Evolutionary conservation across 2,797 vertebrate species (phyloP).

Genomic region (Phaenicophaeus curvirostris): DNA sequence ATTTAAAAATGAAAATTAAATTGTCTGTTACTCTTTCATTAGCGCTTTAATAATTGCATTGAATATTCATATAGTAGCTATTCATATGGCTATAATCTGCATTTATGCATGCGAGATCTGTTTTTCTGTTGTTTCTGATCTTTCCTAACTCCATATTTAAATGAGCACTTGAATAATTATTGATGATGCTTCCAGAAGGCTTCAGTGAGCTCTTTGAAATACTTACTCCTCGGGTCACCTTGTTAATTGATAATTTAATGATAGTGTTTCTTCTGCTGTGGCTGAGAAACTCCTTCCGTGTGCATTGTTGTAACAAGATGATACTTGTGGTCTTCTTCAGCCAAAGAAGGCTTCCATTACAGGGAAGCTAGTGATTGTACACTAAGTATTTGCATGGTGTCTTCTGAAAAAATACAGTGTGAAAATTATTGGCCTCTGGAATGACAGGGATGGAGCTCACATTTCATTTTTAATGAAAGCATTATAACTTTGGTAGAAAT

Average conservation of each 20-base stretch:
- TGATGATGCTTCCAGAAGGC: neutral
- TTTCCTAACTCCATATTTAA: neutral
- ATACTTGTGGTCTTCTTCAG: neutral
- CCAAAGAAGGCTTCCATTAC: no score
- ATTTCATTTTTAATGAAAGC: neutral
- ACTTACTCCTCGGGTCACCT: conserved; percentile 8
- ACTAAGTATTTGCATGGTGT: neutral
- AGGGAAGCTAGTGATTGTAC: neutral
- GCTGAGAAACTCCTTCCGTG: neutral
- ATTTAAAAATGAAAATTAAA: neutral
- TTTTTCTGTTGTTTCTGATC: conserved; percentile 29
- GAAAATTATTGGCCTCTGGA: neutral
- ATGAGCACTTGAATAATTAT: neutral
- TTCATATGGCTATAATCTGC: conserved; percentile 1
- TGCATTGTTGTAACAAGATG: neutral
- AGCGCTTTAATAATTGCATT: neutral
- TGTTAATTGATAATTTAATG: neutral
- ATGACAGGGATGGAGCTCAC: neutral
- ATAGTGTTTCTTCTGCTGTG: neutral
- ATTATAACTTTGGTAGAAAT: neutral
- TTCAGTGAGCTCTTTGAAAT: conserved; percentile 14
- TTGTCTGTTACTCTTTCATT: neutral
- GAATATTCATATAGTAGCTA: conserved; percentile 6
- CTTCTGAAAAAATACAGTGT: neutral
- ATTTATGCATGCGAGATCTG: conserved; percentile 4